Evolutionary conservation across 2,888 invertebrate genomes (phyloP).

Genomic region (Lepidocyrtinus sp.): DNA sequence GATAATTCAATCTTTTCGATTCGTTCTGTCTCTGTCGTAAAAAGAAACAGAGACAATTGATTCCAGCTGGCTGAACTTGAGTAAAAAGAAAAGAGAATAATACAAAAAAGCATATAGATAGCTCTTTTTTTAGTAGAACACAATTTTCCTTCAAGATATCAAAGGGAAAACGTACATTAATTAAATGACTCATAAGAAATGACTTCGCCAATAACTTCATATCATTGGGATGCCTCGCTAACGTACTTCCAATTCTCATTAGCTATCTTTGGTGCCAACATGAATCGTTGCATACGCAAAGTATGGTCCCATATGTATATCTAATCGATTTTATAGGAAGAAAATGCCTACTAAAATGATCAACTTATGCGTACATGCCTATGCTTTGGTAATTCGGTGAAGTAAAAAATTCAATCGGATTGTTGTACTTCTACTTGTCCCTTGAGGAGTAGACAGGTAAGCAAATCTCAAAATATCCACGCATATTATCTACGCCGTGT

Average conservation of each 20-base stretch:
- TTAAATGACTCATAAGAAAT: not conserved
- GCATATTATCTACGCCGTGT: slow-evolving; percentile 53
- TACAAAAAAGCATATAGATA: too few relatives aligned
- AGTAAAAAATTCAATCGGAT: not conserved
- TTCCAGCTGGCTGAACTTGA: slow-evolving; percentile 58
- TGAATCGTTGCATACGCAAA: too few relatives aligned
- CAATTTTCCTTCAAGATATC: not conserved
- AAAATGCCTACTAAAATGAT: too few relatives aligned
- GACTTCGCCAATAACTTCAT: not conserved
- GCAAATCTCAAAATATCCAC: not conserved
- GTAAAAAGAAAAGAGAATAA: not conserved
- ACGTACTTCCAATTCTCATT: too few relatives aligned
- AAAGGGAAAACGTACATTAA: not conserved
- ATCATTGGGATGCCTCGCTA: not conserved
- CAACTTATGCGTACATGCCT: too few relatives aligned
- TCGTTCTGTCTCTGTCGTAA: not conserved
- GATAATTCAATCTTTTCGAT: slow-evolving; percentile 25
- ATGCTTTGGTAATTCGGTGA: too few relatives aligned
- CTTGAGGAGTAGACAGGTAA: not conserved
- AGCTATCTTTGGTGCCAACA: too few relatives aligned
- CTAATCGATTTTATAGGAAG: not conserved
- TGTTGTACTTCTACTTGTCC: not conserved
- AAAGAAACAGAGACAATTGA: slow-evolving; percentile 34
- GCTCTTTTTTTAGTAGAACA: slow-evolving; percentile 32
- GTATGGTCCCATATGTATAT: not conserved